phyloP scores from a whole-genome alignment of 2,113 vertebrate genomes.

The Urocitellus parryii region DNA sequence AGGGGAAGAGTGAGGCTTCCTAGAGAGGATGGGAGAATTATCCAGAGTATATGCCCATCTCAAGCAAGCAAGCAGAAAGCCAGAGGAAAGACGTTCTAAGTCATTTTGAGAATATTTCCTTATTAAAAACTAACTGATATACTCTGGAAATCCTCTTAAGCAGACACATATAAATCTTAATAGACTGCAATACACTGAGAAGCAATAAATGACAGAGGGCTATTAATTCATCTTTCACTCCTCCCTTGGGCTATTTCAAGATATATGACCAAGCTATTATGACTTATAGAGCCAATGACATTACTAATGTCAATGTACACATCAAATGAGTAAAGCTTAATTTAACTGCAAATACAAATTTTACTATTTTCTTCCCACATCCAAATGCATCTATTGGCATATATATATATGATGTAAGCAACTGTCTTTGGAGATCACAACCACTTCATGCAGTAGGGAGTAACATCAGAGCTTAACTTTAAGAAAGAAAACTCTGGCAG shows the following conservation, averaged over 20 bases:
- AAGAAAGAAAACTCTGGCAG: neutral
- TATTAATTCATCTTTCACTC: neutral
- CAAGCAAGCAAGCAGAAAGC: neutral
- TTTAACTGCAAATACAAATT: neutral
- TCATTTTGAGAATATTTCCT: neutral
- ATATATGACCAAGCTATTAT: neutral
- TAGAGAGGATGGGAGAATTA: neutral
- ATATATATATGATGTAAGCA: neutral
- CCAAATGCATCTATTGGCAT: neutral
- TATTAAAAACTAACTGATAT: neutral
- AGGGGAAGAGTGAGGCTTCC: neutral
- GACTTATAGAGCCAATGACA: neutral
- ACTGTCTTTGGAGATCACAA: neutral
- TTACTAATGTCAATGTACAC: neutral
- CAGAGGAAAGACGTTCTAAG: neutral
- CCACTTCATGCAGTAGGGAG: neutral
- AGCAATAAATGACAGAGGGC: neutral
- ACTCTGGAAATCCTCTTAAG: neutral
- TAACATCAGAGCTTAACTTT: neutral
- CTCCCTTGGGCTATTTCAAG: neutral
- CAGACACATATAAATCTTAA: neutral
- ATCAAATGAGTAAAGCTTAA: neutral
- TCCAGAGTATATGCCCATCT: neutral
- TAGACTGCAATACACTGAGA: neutral
- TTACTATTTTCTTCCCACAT: neutral